Evolutionary conservation across 2,888 invertebrate genomes (phyloP).

Genomic region (Ichneumoninae sp.): DNA sequence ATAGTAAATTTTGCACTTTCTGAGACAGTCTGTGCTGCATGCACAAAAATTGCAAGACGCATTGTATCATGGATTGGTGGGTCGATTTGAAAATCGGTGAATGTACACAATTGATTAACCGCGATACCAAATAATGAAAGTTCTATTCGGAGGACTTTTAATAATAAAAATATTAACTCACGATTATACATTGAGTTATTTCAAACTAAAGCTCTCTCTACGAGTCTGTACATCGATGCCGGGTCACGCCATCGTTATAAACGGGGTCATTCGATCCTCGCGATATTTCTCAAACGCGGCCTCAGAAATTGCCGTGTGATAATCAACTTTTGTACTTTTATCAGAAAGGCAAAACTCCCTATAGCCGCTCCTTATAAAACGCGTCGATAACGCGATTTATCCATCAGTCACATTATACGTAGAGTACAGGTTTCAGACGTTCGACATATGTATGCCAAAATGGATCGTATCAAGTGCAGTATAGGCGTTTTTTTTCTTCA

Average conservation of each 20-base stretch:
- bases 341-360: conserved; percentile 5
- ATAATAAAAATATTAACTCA: neutral
- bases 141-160: neutral
- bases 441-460: neutral
- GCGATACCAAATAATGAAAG: neutral
- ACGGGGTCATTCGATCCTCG: neutral
- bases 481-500: neutral
- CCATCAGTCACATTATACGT: conserved; percentile 1
- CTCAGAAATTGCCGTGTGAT: conserved; percentile 1
- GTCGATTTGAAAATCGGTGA: neutral
- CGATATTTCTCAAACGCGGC: neutral
- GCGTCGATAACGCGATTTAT: neutral
- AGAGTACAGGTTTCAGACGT: neutral
- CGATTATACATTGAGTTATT: neutral
- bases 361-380: conserved; percentile 5
- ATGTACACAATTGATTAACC: conserved; percentile 1
- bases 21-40: neutral
- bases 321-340: conserved; percentile 14
- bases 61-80: neutral
- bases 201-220: neutral
- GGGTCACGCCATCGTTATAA: neutral
- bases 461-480: neutral
- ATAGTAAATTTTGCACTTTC: conserved; percentile 14
- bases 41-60: neutral
- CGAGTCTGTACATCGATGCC: conserved; percentile 7